Conservation (phyloP, 2,113 vertebrate genomes). For the Marmota flaviventris region DNA sequence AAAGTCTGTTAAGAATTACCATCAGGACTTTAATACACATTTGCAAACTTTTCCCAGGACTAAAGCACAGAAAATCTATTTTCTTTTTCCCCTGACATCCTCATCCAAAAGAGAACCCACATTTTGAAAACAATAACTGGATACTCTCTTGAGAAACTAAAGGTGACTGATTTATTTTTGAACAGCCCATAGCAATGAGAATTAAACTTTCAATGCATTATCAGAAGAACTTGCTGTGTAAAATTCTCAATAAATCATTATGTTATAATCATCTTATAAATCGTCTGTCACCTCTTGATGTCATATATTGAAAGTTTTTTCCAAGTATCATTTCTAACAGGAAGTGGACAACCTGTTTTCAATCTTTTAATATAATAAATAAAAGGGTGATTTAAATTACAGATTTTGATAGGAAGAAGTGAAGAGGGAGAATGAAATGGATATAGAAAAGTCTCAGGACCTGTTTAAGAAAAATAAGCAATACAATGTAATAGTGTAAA, state of each 20-base stretch:
- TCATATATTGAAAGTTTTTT: not conserved
- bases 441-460: not conserved
- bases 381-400: not conserved
- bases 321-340: not conserved
- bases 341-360: not conserved
- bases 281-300: not conserved
- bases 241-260: not conserved
- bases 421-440: not conserved
- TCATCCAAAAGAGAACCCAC: not conserved
- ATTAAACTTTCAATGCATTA: not conserved
- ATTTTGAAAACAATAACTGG: not conserved
- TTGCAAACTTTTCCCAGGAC: not conserved
- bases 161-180: not conserved
- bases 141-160: not conserved
- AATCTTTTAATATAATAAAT: slow-evolving; percentile 4
- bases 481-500: not conserved
- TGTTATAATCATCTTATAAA: not conserved
- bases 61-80: not conserved
- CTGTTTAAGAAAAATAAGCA: not conserved
- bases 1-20: not conserved
- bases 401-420: not conserved
- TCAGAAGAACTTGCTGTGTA: not conserved
- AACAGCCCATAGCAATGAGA: not conserved
- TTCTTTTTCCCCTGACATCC: not conserved
- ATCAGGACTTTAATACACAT: not conserved